Evolutionary conservation across 2,797 vertebrate genomes (phyloP).

Genomic region (Champsocephalus esox): DNA sequence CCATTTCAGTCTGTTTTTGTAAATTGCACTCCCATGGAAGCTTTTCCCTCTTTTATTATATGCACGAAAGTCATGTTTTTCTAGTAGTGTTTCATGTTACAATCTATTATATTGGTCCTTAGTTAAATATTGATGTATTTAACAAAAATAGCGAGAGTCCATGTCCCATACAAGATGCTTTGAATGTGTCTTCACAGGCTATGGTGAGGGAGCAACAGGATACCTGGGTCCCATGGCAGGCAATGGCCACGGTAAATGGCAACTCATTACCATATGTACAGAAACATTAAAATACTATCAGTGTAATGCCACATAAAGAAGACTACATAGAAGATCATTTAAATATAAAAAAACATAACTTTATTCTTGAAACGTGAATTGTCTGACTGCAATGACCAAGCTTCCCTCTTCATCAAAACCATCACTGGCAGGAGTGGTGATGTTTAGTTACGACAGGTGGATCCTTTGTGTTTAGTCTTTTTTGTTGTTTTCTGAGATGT

Average conservation of each 20-base stretch:
- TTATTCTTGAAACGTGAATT: conserved; percentile 17
- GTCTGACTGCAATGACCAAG: background rate
- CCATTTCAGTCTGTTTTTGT: background rate
- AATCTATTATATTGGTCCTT: background rate
- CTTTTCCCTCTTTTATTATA: background rate
- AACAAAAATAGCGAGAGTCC: background rate
- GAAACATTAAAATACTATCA: conserved; percentile 1
- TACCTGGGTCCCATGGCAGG: conserved; percentile 63
- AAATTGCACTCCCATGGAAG: background rate
- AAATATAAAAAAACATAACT: background rate
- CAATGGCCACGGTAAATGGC: conserved; percentile 67
- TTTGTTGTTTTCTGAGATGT: conserved; percentile 43
- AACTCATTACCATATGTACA: background rate
- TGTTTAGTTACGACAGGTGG: background rate
- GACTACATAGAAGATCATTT: background rate
- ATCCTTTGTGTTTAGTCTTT: conserved; percentile 4
- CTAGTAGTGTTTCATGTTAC: no score
- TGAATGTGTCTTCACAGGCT: conserved; percentile 63
- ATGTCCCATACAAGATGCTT: background rate
- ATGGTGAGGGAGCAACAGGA: conserved; percentile 66
- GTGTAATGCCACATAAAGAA: background rate
- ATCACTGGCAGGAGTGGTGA: background rate
- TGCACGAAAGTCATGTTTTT: background rate
- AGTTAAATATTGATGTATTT: background rate
- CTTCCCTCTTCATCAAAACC: background rate